Conservation (phyloP, 2,113 vertebrate genomes). For the Strigops habroptila region DNA sequence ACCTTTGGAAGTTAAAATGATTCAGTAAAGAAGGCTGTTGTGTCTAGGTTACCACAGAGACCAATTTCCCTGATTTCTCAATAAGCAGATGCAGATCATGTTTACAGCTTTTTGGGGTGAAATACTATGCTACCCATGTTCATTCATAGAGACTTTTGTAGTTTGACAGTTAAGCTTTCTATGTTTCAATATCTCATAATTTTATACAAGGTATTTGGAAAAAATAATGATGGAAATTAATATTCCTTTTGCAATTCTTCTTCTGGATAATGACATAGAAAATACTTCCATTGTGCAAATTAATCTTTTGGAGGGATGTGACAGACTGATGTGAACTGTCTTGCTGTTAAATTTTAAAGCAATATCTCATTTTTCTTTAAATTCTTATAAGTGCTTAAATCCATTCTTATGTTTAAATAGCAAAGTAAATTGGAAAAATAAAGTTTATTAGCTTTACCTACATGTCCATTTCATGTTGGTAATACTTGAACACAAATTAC, state of each 20-base stretch:
- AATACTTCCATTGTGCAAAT: background rate
- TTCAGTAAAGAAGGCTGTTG: background rate
- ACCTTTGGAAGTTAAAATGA: background rate
- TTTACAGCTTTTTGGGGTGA: background rate
- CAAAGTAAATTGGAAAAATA: background rate
- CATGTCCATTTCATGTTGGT: background rate
- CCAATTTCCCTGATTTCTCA: background rate
- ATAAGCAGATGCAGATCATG: background rate
- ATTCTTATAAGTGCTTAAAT: background rate
- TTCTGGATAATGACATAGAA: background rate
- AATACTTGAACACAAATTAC: background rate
- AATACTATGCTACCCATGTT: background rate
- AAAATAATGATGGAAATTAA: background rate
- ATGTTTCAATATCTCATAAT: background rate
- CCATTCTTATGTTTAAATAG: background rate
- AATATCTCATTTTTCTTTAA: background rate
- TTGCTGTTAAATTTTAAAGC: background rate
- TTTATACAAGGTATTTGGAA: background rate
- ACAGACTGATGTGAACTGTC: background rate
- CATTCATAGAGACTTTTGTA: background rate
- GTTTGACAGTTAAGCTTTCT: background rate
- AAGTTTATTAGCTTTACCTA: background rate
- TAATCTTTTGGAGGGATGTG: background rate
- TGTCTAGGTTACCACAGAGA: background rate
- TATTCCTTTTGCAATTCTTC: background rate